Evolutionary conservation across 2,888 invertebrate genomes (phyloP), one percentile per base, ranked within the genome.

Genomic region (Candidula unifasciata): DNA sequence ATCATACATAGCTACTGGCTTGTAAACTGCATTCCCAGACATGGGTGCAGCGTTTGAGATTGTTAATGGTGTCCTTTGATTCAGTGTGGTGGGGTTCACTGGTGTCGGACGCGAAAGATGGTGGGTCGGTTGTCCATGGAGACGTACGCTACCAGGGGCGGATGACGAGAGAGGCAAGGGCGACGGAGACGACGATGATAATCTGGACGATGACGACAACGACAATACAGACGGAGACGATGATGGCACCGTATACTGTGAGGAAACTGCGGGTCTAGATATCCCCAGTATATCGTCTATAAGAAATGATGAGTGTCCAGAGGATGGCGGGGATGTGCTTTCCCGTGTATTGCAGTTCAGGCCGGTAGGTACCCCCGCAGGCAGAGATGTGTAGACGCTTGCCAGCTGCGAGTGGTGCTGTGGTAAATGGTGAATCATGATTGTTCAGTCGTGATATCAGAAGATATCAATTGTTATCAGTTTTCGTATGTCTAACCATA

Each of bases 201-300:
- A 2, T 71, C 69, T 35, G n/a, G 80, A 24, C 52, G 37, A 60
- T 60, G 60, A 78, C 54, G 80, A 54, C 27, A 54, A 16, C 24
- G 80, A 21, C 27, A 64, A 71, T 13, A 35, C 30, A 24, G 80
- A 71, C 24, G 73, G 44, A 52, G 80, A 21, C n/a, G 69, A 35
- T 35, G 69, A 27, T 30, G 69, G 69, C 16, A 13, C 27, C n/a
- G 57, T 54, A 54, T 54, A 60, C n/a, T 69, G 60, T 6, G 82
- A 60, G n/a, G 82, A 54, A 73, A 57, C 57, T 54, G 64, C 16
- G 24, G 82, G 37, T 60, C 57, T 60, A 16, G 82, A 68, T 71
- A 71, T 44, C 44, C 86, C 86, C 57, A 86, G 79, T 27, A 86
- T 86, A 68, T 86, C 86, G 60, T 86, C 86, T 21, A 86, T 86